Conservation (phyloP, 2,888 invertebrate species). For the Eilema caniola region DNA sequence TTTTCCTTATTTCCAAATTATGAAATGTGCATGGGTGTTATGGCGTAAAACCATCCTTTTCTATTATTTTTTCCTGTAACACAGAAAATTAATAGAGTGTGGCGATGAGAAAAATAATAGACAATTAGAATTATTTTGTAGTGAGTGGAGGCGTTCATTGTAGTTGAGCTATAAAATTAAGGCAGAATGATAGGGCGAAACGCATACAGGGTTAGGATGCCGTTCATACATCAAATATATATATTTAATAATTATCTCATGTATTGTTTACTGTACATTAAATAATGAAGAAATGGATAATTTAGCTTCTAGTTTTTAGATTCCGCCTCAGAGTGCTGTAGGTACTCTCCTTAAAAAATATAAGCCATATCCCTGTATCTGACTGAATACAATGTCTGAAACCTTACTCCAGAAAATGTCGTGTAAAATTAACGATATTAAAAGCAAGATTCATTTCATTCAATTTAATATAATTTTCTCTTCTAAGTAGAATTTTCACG, state of each 20-base stretch:
- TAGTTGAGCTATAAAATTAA: too few relatives aligned
- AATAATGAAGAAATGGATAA: too few relatives aligned
- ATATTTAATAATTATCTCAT: too few relatives aligned
- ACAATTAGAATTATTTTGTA: too few relatives aligned
- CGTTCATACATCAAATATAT: too few relatives aligned
- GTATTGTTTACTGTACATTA: too few relatives aligned
- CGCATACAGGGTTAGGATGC: too few relatives aligned
- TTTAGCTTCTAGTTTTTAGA: too few relatives aligned
- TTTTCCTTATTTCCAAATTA: background rate
- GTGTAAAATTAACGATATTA: slow-evolving; percentile 19
- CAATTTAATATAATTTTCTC: slow-evolving; percentile 35
- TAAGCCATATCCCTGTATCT: background rate
- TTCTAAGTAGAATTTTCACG: slow-evolving; percentile 32
- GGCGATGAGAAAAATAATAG: background rate
- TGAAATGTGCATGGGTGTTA: background rate
- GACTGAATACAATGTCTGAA: background rate
- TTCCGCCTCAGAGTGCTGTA: too few relatives aligned
- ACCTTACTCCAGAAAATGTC: background rate
- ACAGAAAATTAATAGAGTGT: background rate
- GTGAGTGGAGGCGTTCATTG: too few relatives aligned
- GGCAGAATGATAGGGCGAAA: too few relatives aligned
- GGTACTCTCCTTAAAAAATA: background rate
- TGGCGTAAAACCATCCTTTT: background rate
- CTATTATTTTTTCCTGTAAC: background rate
- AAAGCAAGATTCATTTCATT: slow-evolving; percentile 25